Conservation (phyloP, 2,888 invertebrate species). For the Catocala nupta region DNA sequence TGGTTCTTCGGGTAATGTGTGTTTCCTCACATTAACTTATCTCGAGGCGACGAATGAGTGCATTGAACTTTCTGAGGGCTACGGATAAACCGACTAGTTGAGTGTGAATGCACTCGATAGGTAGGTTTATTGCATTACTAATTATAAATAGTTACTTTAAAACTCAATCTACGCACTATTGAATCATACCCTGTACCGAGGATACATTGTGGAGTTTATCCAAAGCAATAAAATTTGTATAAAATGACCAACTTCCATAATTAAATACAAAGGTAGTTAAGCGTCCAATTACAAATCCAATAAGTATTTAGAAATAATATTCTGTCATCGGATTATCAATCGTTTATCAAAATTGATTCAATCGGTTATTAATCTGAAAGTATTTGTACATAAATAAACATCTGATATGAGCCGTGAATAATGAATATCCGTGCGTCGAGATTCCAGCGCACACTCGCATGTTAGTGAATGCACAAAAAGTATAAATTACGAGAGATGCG, state of each 20-base stretch:
- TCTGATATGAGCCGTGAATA: constrained; percentile 33
- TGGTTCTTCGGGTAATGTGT: constrained; percentile 59
- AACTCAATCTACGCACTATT: no score
- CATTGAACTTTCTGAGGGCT: constrained; percentile 67
- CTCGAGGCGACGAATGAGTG: constrained; percentile 58
- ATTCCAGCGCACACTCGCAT: constrained; percentile 25
- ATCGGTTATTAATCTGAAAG: constrained; percentile 12
- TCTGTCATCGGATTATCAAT: constrained; percentile 9
- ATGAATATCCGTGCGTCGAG: constrained; percentile 26
- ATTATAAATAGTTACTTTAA: no score
- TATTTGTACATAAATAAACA: constrained; percentile 15
- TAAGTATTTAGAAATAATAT: no score
- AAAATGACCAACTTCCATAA: no score
- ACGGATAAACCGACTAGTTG: constrained; percentile 58
- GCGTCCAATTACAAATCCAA: no score
- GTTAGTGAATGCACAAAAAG: constrained; percentile 31
- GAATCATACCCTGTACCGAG: no score
- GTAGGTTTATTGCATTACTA: constrained; percentile 30
- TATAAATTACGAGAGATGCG: constrained; percentile 20
- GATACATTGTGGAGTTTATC: no score
- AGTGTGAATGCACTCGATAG: constrained; percentile 51
- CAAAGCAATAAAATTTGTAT: no score
- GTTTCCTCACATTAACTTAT: constrained; percentile 73
- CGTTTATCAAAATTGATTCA: constrained; percentile 10
- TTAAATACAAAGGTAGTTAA: no score